Percentiles rank a stretch among this genome's conserved stretches.
These are phyloP conservation scores for Frieseomelitta varia DNA, from an alignment of 1,140 invertebrate species.

Conservation along the genomic window DNA sequence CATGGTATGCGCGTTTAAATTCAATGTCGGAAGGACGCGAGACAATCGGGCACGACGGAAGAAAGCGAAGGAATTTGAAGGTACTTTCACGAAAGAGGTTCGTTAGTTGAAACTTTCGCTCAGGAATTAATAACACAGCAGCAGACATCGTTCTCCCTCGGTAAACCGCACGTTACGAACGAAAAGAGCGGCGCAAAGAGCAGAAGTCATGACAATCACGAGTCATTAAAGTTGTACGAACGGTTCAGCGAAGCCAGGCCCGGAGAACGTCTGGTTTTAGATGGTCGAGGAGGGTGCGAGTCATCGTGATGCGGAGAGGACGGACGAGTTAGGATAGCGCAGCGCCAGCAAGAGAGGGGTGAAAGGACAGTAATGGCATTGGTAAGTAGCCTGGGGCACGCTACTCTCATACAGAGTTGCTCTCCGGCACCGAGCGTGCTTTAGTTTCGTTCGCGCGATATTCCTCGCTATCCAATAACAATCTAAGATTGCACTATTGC, in stretches of 20 bases:
- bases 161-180: conserved; percentile 33
- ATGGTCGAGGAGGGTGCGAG: conserved; percentile 29
- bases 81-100: conserved; percentile 3
- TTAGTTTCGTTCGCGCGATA: conserved; percentile 10
- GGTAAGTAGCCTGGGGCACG: conserved; percentile 53
- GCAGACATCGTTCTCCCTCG: conserved; percentile 35
- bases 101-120: conserved; percentile 27
- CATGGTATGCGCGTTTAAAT: not conserved
- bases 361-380: conserved; percentile 58
- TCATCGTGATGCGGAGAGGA: conserved; percentile 30
- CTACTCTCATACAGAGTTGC: not conserved
- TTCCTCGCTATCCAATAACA: conserved; percentile 3
- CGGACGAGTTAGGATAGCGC: conserved; percentile 14
- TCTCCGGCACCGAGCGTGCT: not conserved
- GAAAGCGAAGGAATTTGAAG: not conserved
- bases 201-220: conserved; percentile 52
- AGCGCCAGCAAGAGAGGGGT: not conserved
- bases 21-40: not conserved
- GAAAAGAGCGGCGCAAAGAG: conserved; percentile 38
- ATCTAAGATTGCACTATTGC: not conserved
- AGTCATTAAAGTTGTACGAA: conserved; percentile 43
- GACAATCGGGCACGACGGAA: not conserved
- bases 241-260: conserved; percentile 13
- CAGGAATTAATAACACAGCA: conserved; percentile 34
- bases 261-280: conserved; percentile 42